Evolutionary conservation across 2,113 vertebrate genomes (phyloP).

Genomic region (Rhinolophus ferrumequinum): DNA sequence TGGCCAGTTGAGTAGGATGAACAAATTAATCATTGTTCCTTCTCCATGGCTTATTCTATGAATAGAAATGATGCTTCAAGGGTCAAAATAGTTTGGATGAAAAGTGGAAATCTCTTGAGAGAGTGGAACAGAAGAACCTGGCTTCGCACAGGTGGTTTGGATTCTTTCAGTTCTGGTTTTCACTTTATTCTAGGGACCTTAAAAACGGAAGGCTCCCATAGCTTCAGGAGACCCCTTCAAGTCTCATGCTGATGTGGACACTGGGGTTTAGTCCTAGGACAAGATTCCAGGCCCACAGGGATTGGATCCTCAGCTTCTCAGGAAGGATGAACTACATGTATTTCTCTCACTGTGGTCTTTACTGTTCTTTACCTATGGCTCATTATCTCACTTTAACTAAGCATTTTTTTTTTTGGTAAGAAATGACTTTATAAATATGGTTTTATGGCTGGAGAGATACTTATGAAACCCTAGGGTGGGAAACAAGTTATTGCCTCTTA

Average conservation of each 20-base stretch:
- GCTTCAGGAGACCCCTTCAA: not conserved
- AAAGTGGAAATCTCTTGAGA: not conserved
- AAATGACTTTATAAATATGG: constrained; percentile 25
- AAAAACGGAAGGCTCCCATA: not conserved
- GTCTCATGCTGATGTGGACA: not conserved
- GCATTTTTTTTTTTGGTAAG: not conserved
- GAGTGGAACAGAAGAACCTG: not conserved
- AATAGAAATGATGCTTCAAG: not conserved
- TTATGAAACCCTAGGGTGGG: not conserved
- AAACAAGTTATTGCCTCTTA: constrained; percentile 47
- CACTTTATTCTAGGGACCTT: not conserved
- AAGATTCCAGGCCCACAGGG: not conserved
- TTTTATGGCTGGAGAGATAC: not conserved
- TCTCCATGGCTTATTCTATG: not conserved
- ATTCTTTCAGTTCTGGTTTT: not conserved
- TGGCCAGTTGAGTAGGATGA: not conserved
- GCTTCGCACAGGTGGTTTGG: not conserved
- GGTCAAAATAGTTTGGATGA: not conserved
- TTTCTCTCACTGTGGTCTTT: not conserved
- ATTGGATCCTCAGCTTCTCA: not conserved
- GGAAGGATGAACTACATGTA: not conserved
- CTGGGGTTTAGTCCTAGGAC: not conserved
- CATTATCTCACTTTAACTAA: not conserved
- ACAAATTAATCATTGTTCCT: not conserved
- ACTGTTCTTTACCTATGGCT: not conserved